Evolutionary conservation across 2,113 vertebrate genomes (phyloP).

Genomic region (Okapia johnstoni): DNA sequence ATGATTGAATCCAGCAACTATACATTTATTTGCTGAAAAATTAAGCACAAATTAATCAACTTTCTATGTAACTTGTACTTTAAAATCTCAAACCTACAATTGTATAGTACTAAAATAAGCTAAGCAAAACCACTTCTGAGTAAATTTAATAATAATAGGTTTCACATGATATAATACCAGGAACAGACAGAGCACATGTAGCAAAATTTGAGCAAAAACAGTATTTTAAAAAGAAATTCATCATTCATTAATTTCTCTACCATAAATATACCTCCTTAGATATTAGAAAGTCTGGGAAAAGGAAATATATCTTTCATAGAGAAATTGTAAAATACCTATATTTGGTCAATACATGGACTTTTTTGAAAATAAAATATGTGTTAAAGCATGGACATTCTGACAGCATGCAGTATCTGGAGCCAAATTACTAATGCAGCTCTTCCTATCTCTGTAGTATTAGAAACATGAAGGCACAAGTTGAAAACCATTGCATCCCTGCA

Average conservation of each 20-base stretch:
- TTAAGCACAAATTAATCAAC: neutral
- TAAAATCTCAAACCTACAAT: neutral
- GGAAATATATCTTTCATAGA: neutral
- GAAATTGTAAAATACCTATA: neutral
- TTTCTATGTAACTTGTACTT: neutral
- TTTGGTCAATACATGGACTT: neutral
- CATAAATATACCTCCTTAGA: neutral
- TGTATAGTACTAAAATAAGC: neutral
- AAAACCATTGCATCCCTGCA: neutral
- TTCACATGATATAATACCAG: neutral
- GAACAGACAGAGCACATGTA: neutral
- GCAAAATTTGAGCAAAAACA: neutral
- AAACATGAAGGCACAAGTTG: constrained; percentile 2
- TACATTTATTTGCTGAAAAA: neutral
- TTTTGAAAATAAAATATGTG: neutral
- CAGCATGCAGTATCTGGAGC: neutral
- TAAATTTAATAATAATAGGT: neutral
- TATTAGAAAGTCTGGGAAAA: constrained; percentile 23
- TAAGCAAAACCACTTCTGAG: neutral
- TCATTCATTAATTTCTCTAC: neutral
- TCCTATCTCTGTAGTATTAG: neutral
- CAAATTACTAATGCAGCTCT: neutral
- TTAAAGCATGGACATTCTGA: neutral
- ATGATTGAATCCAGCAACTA: neutral
- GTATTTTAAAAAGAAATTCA: constrained; percentile 25